Percentiles rank a stretch among this genome's conserved stretches.
These are phyloP conservation scores for Graphium colonna DNA, from an alignment of 2,888 invertebrate genomes.

Conservation along the genomic window DNA sequence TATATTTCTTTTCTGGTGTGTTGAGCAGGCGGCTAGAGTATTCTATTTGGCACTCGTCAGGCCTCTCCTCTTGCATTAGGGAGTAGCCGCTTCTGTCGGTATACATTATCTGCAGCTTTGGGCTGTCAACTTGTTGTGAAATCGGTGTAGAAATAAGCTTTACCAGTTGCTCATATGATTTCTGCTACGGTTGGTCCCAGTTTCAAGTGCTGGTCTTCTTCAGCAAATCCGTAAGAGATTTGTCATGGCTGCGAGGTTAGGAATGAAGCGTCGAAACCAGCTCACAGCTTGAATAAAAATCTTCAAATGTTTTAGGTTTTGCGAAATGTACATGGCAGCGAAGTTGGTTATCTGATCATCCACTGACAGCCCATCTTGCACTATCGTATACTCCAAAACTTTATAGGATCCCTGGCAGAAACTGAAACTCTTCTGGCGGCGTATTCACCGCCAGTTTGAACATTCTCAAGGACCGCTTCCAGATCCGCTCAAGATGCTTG, in stretches of 20 bases:
- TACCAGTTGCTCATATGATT: too few relatives aligned
- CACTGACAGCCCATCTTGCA: too few relatives aligned
- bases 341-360: too few relatives aligned
- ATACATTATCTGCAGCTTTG: too few relatives aligned
- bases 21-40: constrained; percentile 33
- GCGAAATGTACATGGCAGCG: too few relatives aligned
- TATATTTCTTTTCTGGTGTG: constrained; percentile 45
- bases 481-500: constrained; percentile 36
- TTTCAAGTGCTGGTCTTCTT: too few relatives aligned
- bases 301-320: too few relatives aligned
- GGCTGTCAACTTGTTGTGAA: too few relatives aligned
- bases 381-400: constrained; percentile 40
- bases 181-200: too few relatives aligned
- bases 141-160: too few relatives aligned
- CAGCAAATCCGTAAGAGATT: constrained; percentile 30
- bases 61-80: constrained; percentile 26
- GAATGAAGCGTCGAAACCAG: constrained; percentile 35
- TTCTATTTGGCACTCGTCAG: constrained; percentile 23
- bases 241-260: constrained; percentile 27
- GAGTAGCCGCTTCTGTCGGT: constrained; percentile 39
- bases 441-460: constrained; percentile 30
- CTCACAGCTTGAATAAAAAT: constrained; percentile 33
- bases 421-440: constrained; percentile 35
- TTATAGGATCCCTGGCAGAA: constrained; percentile 33
- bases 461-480: constrained; percentile 30